These are phyloP conservation scores for Anolis sagrei DNA, from an alignment of 2,113 vertebrate species.

Conservation along the genomic window DNA sequence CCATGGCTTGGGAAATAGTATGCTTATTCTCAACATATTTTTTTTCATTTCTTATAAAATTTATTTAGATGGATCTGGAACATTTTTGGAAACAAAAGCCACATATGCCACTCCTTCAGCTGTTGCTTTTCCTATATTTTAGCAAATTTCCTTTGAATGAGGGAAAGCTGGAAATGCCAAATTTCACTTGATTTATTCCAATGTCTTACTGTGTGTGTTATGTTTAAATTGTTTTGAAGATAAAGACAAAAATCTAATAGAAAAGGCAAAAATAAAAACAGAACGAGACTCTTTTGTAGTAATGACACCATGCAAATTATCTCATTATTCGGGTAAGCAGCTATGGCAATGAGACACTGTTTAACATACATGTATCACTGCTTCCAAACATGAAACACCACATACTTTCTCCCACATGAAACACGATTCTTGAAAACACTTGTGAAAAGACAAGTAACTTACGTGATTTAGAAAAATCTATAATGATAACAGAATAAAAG, in stretches of 20 bases:
- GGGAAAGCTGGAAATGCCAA: not conserved
- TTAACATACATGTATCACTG: not conserved
- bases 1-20: too few species aligned
- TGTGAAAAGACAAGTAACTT: not conserved
- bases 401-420: not conserved
- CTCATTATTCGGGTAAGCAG: not conserved
- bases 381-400: not conserved
- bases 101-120: not conserved
- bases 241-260: not conserved
- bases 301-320: not conserved
- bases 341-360: not conserved
- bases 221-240: not conserved
- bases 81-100: too few species aligned
- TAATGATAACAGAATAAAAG: not conserved
- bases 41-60: too few species aligned
- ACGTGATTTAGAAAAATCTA: not conserved
- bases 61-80: too few species aligned
- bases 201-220: not conserved
- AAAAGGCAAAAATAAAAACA: not conserved
- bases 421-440: not conserved
- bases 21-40: too few species aligned
- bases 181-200: not conserved
- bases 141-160: not conserved
- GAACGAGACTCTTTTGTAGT: not conserved
- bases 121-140: not conserved